Percentiles rank a stretch among this genome's conserved stretches.
Conservation (phyloP, 2,888 invertebrate species). For the Aphidoletes aphidimyza region DNA sequence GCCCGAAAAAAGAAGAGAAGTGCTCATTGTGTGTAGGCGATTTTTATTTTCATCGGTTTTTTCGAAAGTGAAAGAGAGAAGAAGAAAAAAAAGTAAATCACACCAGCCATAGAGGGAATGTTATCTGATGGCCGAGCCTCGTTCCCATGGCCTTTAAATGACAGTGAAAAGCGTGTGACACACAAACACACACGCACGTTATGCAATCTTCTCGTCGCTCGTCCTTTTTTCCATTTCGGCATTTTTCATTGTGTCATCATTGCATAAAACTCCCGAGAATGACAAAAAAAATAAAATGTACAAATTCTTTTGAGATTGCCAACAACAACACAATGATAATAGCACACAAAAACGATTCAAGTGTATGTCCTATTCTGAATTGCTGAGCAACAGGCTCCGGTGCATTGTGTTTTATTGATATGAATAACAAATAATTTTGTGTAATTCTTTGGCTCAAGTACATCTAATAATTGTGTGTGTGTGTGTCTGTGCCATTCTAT, state of each 20-base stretch:
- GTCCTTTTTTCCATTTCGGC: neutral
- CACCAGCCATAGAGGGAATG: neutral
- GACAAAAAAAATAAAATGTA: neutral
- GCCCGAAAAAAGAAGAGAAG: neutral
- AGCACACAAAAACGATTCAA: constrained; percentile 37
- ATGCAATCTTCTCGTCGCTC: neutral
- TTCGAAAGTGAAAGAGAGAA: too few relatives aligned
- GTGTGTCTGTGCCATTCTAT: too few relatives aligned
- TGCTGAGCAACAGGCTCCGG: constrained; percentile 32
- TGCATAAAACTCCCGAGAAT: neutral
- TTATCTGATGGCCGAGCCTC: neutral
- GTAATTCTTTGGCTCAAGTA: constrained; percentile 45
- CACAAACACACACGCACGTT: constrained; percentile 16
- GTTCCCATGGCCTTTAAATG: constrained; percentile 45
- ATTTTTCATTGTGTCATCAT: constrained; percentile 52
- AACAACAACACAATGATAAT: constrained; percentile 34
- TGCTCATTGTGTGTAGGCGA: constrained; percentile 26
- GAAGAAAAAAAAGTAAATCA: constrained; percentile 39
- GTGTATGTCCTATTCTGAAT: constrained; percentile 32
- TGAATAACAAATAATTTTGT: constrained; percentile 39
- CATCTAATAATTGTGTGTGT: constrained; percentile 50
- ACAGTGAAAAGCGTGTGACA: constrained; percentile 40
- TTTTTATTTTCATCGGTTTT: constrained; percentile 41
- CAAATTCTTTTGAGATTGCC: neutral
- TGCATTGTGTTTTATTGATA: constrained; percentile 44